These are phyloP conservation scores for Cosmia trapezina DNA, from an alignment of 2,888 invertebrate genomes.

Conservation along the genomic window DNA sequence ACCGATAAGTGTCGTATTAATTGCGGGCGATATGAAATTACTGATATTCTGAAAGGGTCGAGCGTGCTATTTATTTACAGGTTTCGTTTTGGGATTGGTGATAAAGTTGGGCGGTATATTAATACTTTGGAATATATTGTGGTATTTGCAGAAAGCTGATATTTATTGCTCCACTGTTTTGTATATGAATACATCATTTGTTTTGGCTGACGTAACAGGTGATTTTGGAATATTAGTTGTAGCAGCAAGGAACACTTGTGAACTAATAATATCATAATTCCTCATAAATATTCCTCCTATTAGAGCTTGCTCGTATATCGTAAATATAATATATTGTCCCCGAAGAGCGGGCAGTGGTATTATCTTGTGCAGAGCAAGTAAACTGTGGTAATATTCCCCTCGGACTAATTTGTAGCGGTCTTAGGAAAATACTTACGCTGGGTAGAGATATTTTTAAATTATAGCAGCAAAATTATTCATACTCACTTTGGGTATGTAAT, in stretches of 20 bases:
- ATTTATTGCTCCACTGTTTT: conserved; percentile 22
- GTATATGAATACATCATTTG: conserved; percentile 3
- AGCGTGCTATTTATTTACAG: conserved; percentile 50
- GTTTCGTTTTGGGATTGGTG: conserved; percentile 39
- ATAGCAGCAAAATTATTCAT: neutral
- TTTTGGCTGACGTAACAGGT: conserved; percentile 22
- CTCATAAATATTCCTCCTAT: conserved; percentile 50
- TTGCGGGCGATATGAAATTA: conserved; percentile 58
- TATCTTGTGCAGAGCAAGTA: conserved; percentile 36
- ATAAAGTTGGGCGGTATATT: conserved; percentile 40
- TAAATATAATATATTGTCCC: conserved; percentile 41
- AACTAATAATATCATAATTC: conserved; percentile 33
- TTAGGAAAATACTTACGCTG: neutral
- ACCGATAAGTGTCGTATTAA: conserved; percentile 58
- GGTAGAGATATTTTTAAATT: neutral
- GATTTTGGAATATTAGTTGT: conserved; percentile 19
- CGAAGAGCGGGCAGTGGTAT: conserved; percentile 24
- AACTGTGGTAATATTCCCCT: conserved; percentile 25
- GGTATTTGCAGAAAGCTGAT: conserved; percentile 25
- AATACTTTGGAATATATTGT: conserved; percentile 19
- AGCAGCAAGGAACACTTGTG: conserved; percentile 5
- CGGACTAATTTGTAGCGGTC: conserved; percentile 13
- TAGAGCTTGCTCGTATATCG: conserved; percentile 34
- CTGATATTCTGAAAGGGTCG: conserved; percentile 47
- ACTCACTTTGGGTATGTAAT: neutral